A percentile compares a stretch with the other conserved stretches of the same genome.
Evolutionary conservation across 2,797 vertebrate species (phyloP).

Genomic region (Myotis myotis): DNA sequence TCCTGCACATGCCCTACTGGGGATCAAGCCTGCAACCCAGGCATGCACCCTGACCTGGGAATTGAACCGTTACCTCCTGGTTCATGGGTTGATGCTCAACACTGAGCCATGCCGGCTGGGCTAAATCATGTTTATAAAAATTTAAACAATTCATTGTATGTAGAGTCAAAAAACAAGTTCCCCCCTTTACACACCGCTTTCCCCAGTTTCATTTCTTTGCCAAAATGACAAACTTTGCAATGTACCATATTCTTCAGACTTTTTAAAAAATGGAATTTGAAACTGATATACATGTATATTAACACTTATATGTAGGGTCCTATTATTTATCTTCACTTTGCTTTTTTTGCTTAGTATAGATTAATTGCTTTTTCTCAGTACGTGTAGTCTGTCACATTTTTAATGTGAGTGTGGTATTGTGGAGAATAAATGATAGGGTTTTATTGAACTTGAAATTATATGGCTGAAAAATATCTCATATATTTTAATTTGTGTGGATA

Average conservation of each 20-base stretch:
- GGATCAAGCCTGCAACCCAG: background rate
- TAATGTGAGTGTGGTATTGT: background rate
- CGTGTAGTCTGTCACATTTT: background rate
- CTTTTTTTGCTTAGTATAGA: background rate
- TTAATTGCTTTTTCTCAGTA: constrained; percentile 10
- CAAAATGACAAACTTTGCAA: background rate
- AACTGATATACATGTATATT: background rate
- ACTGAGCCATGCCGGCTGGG: background rate
- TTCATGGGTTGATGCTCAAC: background rate
- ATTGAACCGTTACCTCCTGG: background rate
- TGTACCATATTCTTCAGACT: background rate
- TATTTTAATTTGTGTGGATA: background rate
- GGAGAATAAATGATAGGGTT: background rate
- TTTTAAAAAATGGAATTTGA: constrained; percentile 25
- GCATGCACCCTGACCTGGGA: background rate
- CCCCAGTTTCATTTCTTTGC: background rate
- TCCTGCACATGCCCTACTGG: background rate
- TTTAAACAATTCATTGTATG: background rate
- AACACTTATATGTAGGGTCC: background rate
- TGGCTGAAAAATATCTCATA: background rate
- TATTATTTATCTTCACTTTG: background rate
- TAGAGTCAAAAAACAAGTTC: background rate
- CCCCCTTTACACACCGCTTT: background rate
- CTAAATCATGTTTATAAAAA: background rate
- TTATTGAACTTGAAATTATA: background rate